Conservation (phyloP, 1,140 invertebrate species). For the Achroia grisella region DNA sequence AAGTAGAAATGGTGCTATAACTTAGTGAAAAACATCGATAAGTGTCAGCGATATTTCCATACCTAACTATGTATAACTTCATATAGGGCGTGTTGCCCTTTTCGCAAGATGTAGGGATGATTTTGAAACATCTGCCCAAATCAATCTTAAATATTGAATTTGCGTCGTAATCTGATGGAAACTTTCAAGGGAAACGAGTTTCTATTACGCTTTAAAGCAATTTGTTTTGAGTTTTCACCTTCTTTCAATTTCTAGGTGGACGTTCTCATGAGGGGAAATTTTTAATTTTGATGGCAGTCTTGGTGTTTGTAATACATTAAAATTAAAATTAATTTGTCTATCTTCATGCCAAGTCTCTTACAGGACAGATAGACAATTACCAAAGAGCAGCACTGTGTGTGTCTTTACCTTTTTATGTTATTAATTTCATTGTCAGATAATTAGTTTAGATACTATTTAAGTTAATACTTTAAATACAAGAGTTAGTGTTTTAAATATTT, state of each 20-base stretch:
- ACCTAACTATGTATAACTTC: conserved; percentile 23
- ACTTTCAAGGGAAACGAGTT: conserved; percentile 62
- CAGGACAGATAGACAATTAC: no score
- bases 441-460: no score
- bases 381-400: no score
- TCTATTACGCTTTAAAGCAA: conserved; percentile 69
- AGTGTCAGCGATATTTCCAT: conserved; percentile 1
- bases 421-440: no score
- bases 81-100: conserved; percentile 16
- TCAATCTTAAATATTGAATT: conserved; percentile 74
- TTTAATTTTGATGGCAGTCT: conserved; percentile 41
- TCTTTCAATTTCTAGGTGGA: conserved; percentile 23
- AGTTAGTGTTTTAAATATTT: no score
- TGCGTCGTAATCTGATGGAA: conserved; percentile 65
- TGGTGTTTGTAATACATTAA: no score
- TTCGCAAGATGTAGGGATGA: conserved; percentile 24
- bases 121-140: conserved; percentile 59
- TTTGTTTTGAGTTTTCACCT: conserved; percentile 69
- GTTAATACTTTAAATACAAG: no score
- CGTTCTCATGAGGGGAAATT: conserved; percentile 36
- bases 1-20: no score
- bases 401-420: no score
- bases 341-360: no score
- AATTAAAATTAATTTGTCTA: no score
- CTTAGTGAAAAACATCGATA: background rate